These are phyloP conservation scores for Saccopteryx leptura DNA, from an alignment of 2,113 vertebrate genomes.

Conservation along the genomic window DNA sequence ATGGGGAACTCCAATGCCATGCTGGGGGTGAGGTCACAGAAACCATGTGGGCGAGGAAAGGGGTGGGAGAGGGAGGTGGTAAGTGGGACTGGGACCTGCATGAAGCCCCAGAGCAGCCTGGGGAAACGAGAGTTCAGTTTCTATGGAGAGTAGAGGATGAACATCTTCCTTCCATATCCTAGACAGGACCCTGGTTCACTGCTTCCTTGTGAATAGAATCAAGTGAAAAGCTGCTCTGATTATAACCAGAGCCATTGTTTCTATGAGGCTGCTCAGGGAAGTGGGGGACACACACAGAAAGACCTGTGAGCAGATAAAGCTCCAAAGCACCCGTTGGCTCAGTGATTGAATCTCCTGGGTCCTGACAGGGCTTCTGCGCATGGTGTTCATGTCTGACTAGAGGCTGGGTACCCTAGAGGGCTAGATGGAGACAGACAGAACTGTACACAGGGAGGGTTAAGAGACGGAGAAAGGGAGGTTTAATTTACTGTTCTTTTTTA, in stretches of 20 bases:
- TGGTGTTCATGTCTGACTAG: background rate
- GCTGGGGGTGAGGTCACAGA: too few species aligned
- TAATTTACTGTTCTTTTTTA: background rate
- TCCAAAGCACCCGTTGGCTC: background rate
- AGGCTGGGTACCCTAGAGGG: background rate
- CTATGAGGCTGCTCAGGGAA: background rate
- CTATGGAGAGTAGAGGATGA: too few species aligned
- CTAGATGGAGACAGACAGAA: background rate
- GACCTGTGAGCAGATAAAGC: background rate
- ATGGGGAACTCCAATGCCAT: too few species aligned
- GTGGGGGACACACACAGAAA: too few species aligned
- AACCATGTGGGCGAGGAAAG: background rate
- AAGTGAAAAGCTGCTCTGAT: background rate
- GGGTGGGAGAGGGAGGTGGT: background rate
- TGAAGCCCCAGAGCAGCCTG: background rate
- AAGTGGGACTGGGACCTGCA: background rate
- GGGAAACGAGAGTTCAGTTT: background rate
- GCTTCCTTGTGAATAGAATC: background rate
- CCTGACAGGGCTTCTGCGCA: background rate
- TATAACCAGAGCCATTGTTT: background rate
- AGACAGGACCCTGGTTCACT: background rate
- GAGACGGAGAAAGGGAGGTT: background rate
- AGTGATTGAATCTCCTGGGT: fast-evolving
- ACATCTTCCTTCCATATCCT: background rate
- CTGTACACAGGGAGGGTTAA: background rate